phyloP scores from a whole-genome alignment of 2,888 invertebrate genomes.

The Mythimna vitellina region DNA sequence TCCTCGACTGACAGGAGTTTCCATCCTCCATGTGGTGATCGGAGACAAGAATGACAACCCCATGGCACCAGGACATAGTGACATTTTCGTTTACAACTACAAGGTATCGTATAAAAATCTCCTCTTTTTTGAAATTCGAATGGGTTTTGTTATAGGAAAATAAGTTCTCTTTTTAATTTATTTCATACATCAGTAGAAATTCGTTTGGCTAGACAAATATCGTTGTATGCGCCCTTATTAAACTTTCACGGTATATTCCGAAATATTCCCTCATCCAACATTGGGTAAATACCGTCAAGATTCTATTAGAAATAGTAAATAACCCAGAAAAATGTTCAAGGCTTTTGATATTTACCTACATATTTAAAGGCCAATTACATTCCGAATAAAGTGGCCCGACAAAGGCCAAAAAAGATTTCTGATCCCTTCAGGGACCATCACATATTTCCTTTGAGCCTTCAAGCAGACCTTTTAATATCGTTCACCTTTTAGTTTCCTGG shows the following conservation, averaged over 20 bases:
- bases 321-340: conserved; percentile 57
- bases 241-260: conserved; percentile 13
- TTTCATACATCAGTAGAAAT: conserved; percentile 1
- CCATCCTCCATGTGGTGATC: conserved; percentile 96
- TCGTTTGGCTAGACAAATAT: not conserved
- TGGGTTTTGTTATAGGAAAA: not conserved
- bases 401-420: conserved; percentile 70
- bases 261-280: conserved; percentile 10
- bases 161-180: not conserved
- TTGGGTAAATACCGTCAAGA: conserved; percentile 29
- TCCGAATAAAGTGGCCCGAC: conserved; percentile 69
- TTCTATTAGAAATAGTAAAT: conserved; percentile 54
- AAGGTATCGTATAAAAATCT: conserved; percentile 88
- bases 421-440: conserved; percentile 72
- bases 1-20: conserved; percentile 94
- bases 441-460: conserved; percentile 75
- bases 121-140: conserved; percentile 15
- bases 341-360: conserved; percentile 64
- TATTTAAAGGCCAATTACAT: conserved; percentile 74
- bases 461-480: conserved; percentile 71
- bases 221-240: conserved; percentile 2
- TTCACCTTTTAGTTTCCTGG: conserved; percentile 65
- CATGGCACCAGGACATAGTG: conserved; percentile 96
- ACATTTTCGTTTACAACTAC: conserved; percentile 98
- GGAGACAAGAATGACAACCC: conserved; percentile 98